Conservation (phyloP, 2,797 vertebrate species). For the Emydoidea blandingii region DNA sequence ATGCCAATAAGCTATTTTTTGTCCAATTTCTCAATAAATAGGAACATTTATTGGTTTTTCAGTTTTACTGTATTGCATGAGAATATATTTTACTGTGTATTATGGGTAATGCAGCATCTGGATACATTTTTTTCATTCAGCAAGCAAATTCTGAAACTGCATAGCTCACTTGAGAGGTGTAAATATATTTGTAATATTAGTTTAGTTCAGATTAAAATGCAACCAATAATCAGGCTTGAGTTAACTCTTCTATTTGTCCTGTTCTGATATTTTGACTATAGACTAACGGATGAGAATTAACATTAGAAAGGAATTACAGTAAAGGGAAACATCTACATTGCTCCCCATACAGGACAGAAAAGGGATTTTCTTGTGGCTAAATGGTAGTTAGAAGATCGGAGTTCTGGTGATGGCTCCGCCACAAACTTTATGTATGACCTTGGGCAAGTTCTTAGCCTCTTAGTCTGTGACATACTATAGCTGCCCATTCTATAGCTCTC, state of each 20-base stretch:
- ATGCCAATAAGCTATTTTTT: constrained; percentile 78
- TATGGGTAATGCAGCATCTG: constrained; percentile 45
- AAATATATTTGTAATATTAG: constrained; percentile 73
- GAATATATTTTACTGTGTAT: constrained; percentile 57
- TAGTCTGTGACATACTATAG: not conserved
- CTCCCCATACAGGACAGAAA: not conserved
- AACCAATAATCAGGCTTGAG: constrained; percentile 46
- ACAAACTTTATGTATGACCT: not conserved
- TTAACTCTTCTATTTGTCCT: constrained; percentile 67
- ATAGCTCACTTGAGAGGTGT: constrained; percentile 51
- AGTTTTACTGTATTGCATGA: constrained; percentile 70
- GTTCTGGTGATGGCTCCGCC: not conserved
- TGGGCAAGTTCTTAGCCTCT: constrained; percentile 12
- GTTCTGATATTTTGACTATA: constrained; percentile 38
- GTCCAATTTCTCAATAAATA: constrained; percentile 76
- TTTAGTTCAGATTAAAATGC: constrained; percentile 72
- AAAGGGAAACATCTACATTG: constrained; percentile 41
- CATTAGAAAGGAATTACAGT: constrained; percentile 38
- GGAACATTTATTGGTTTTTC: constrained; percentile 74
- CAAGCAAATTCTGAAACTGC: constrained; percentile 65
- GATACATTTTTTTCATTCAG: constrained; percentile 55
- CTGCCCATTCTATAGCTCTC: not conserved
- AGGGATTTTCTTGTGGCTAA: constrained; percentile 5
- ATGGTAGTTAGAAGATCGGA: not conserved
- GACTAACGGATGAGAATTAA: constrained; percentile 47